Base-by-base conservation (phyloP, 2,888 invertebrate genomes). In the Eledone cirrhosa region DNA sequence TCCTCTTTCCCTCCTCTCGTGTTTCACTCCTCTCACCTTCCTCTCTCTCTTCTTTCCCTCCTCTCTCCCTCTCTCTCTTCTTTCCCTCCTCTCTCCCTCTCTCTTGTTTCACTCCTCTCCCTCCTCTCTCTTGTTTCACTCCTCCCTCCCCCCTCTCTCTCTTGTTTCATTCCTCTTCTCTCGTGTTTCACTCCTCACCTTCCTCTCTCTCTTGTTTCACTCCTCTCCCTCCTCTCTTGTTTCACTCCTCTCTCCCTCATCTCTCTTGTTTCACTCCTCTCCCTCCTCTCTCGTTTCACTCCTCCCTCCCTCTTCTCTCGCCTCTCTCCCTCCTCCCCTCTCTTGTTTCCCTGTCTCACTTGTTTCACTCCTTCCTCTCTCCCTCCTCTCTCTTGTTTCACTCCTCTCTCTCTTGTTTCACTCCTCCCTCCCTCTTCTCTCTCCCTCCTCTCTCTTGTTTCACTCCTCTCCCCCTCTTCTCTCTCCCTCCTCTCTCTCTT, bases 381-480 rank as follows among this genome's bases (percentile, higher is more conserved):
- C 19, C 53, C 53, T 53, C 19, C 19, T 53, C 13, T 53, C 53
- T 53, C 53, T 53, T 53, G 19, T 19, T 19, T 53, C 53, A 16
- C 19, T 53, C 19, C 13, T 53, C 53, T 19, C 53, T 53, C 19
- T 53, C 53, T 19, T 19, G 13, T 53, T 53, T 53, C 13, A 16
- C 53, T 53, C n/a, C 4, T 53, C 7, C 53, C n/a, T 7, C n/a
- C 53, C n/a, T 19, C n/a, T 53, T 53, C 53, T 22, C n/a, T 53
- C 5, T n/a, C n/a, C 19, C 19, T 2, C 63, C 80, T 78, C 63
- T 27, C 76, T 22, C 78, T 82, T 63, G 19, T 4, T n/a, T 19
- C 53, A 19, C 19, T 4, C 2, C n/a, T n/a, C 2, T n/a, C n/a
- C 5, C n/a, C 53, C 53, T n/a, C n/a, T n/a, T n/a, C n/a, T n/a